These are phyloP conservation scores for Melanostoma scalare DNA, from an alignment of 2,888 invertebrate genomes.

Conservation along the genomic window DNA sequence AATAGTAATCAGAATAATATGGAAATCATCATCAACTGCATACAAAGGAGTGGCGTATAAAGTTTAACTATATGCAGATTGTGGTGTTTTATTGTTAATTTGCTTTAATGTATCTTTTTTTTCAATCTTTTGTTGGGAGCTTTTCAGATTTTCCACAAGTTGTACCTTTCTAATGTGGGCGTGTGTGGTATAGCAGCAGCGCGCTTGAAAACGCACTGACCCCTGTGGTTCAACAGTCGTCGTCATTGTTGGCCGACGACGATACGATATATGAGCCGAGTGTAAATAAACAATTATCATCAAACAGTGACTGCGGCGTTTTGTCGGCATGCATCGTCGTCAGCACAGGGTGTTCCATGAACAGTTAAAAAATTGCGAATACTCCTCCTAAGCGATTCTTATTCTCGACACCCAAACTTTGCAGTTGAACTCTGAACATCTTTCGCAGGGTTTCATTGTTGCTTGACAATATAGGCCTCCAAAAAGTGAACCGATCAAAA, in stretches of 20 bases:
- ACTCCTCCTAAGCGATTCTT: no score
- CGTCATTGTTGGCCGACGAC: constrained; percentile 23
- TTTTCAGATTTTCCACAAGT: constrained; percentile 59
- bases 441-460: no score
- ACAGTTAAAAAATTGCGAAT: background rate
- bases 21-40: constrained; percentile 48
- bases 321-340: constrained; percentile 7
- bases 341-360: constrained; percentile 4
- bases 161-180: constrained; percentile 56
- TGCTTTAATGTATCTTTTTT: constrained; percentile 65
- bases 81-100: constrained; percentile 58
- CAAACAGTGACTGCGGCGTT: constrained; percentile 43
- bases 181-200: constrained; percentile 20
- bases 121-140: constrained; percentile 40
- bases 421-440: no score
- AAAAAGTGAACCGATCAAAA: no score
- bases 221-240: constrained; percentile 18
- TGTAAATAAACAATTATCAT: constrained; percentile 69
- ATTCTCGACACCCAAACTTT: no score
- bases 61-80: background rate
- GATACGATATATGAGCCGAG: constrained; percentile 23
- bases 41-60: background rate
- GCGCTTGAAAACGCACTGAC: constrained; percentile 37
- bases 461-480: no score
- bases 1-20: constrained; percentile 67